Evolutionary conservation across 2,888 invertebrate genomes (phyloP).

Genomic region (Rhopalosiphum nymphaeae): DNA sequence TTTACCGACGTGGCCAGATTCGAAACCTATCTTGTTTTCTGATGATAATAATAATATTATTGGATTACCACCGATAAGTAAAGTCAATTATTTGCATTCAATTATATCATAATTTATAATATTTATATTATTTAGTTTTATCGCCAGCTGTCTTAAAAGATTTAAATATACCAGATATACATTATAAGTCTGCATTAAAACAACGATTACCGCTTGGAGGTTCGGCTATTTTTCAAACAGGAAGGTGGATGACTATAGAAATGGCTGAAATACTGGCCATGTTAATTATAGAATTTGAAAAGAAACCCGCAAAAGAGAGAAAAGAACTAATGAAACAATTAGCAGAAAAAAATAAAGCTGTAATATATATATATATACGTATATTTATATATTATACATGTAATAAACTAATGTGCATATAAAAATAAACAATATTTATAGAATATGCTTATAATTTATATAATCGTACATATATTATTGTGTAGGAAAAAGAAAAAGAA

Average conservation of each 20-base stretch:
- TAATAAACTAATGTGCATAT: neutral
- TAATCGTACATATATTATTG: neutral
- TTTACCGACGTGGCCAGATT: slow-evolving; percentile 47
- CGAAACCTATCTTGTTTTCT: slow-evolving; percentile 25
- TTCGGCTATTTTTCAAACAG: slow-evolving; percentile 27
- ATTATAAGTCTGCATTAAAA: neutral
- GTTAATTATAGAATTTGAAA: slow-evolving; percentile 27
- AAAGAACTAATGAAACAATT: neutral
- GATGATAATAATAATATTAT: slow-evolving; percentile 7
- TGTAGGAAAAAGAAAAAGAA: slow-evolving; percentile 28
- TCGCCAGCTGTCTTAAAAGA: neutral
- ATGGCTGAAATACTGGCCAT: slow-evolving; percentile 26
- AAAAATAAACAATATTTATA: neutral
- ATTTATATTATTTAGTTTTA: neutral
- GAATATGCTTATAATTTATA: neutral
- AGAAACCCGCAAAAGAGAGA: neutral
- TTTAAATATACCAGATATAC: neutral
- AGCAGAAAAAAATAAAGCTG: neutral
- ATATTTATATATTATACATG: neutral
- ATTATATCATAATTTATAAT: neutral
- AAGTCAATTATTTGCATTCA: neutral
- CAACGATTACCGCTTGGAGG: slow-evolving; percentile 45
- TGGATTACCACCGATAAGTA: slow-evolving; percentile 45
- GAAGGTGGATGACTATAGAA: slow-evolving; percentile 42
- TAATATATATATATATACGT: neutral